A percentile compares a stretch with the other conserved stretches of the same genome.
Conservation (phyloP, 2,113 vertebrate genomes). For the Phylloscopus whistleri region DNA sequence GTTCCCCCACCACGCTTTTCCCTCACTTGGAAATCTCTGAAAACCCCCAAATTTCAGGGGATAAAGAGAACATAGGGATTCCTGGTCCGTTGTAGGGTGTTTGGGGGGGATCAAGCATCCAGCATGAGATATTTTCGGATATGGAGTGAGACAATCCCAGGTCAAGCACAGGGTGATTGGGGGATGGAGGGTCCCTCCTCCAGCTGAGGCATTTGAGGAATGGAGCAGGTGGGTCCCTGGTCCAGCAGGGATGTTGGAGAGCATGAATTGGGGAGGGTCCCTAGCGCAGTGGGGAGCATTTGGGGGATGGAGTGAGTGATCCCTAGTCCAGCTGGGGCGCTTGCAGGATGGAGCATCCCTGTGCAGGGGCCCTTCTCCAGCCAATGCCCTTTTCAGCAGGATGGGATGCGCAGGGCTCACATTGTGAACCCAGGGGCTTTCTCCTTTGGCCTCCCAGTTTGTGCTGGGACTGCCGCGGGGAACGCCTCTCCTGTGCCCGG, state of each 20-base stretch:
- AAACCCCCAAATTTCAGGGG: not conserved
- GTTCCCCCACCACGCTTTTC: rapidly evolving
- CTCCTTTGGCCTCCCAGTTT: not conserved
- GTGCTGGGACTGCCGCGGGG: not conserved
- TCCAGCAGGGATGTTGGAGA: too few relatives aligned
- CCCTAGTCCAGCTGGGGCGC: not conserved
- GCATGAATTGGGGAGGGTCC: rapidly evolving
- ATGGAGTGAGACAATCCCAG: not conserved
- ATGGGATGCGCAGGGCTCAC: not conserved
- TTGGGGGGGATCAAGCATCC: not conserved
- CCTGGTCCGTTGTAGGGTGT: too few relatives aligned
- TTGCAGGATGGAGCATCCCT: not conserved
- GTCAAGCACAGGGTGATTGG: rapidly evolving
- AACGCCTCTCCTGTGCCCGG: not conserved
- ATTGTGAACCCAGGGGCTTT: not conserved
- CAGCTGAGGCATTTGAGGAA: not conserved
- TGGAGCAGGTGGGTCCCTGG: not conserved
- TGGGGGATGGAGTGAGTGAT: not conserved
- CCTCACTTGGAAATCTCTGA: not conserved
- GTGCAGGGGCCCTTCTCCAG: not conserved
- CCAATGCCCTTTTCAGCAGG: not conserved
- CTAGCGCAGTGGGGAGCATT: not conserved
- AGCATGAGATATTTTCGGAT: not conserved
- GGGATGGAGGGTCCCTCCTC: not conserved
- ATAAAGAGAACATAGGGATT: not conserved